phyloP scores from a whole-genome alignment of 1,140 invertebrate species.

The Himalopsyche phryganea region DNA sequence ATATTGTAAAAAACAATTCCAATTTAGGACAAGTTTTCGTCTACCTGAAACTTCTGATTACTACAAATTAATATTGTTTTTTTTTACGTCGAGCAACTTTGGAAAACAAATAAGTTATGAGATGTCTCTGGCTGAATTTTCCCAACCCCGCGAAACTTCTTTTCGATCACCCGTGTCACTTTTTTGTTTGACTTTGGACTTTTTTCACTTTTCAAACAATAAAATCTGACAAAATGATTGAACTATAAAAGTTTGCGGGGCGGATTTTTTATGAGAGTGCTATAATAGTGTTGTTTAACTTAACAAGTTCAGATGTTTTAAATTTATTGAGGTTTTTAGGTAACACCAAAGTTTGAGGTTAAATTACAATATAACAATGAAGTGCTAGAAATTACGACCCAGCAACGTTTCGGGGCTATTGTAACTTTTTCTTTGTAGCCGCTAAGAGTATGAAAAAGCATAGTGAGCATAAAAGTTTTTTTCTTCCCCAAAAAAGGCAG shows the following conservation, averaged over 20 bases:
- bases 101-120: too few species aligned
- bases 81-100: too few species aligned
- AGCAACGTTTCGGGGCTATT: background rate
- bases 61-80: too few species aligned
- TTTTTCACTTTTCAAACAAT: too few species aligned
- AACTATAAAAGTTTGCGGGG: constrained; percentile 1
- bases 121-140: too few species aligned
- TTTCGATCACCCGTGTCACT: too few species aligned
- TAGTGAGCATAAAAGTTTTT: background rate
- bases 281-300: background rate
- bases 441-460: background rate
- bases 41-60: too few species aligned
- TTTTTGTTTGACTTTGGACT: too few species aligned
- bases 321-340: constrained; percentile 6
- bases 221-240: constrained; percentile 1
- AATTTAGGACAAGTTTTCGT: too few species aligned
- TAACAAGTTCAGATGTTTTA: constrained; percentile 2
- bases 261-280: background rate
- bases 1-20: too few species aligned
- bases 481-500: background rate
- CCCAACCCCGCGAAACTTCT: too few species aligned
- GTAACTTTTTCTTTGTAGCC: constrained; percentile 1
- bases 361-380: constrained; percentile 13
- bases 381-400: constrained; percentile 1
- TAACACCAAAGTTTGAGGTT: background rate